A percentile compares a stretch with the other conserved stretches of the same genome.
phyloP scores from a whole-genome alignment of 2,797 vertebrate species.

The Triplophysa yarkandensis region DNA sequence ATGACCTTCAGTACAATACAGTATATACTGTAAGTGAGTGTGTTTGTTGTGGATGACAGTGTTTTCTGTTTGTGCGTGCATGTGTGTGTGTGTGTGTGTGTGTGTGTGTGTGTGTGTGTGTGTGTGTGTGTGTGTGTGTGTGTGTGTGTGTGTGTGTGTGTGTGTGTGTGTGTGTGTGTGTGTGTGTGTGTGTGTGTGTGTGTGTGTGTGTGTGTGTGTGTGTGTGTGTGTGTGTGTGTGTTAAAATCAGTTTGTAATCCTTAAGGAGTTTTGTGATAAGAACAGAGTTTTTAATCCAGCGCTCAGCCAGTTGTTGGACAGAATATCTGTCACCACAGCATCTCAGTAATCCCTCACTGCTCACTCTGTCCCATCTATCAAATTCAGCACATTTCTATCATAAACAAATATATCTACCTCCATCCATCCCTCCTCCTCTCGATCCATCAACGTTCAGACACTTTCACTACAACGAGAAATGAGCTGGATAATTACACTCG shows the following conservation, averaged over 20 bases:
- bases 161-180: neutral
- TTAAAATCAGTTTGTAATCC: conserved; percentile 48
- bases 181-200: neutral
- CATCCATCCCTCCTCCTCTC: conserved; percentile 14
- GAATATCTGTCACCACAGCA: conserved; percentile 51
- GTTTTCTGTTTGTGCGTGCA: neutral
- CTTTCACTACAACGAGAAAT: conserved; percentile 50
- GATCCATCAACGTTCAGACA: conserved; percentile 47
- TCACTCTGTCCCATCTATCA: conserved; percentile 49
- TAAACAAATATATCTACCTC: conserved; percentile 55
- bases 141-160: conserved; percentile 1
- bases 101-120: neutral
- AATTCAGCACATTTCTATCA: conserved; percentile 46
- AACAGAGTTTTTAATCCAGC: conserved; percentile 56
- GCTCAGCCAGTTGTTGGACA: conserved; percentile 55
- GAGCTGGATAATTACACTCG: conserved; percentile 57
- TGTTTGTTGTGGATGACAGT: neutral
- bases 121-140: neutral
- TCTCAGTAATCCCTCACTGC: conserved; percentile 52
- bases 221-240: neutral
- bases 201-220: neutral
- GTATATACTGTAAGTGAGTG: neutral
- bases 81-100: conserved; percentile 1
- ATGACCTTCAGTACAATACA: neutral
- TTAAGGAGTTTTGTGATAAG: conserved; percentile 48